These are phyloP conservation scores for Sabatieria punctata DNA, from an alignment of 2,888 invertebrate species.

Conservation along the genomic window DNA sequence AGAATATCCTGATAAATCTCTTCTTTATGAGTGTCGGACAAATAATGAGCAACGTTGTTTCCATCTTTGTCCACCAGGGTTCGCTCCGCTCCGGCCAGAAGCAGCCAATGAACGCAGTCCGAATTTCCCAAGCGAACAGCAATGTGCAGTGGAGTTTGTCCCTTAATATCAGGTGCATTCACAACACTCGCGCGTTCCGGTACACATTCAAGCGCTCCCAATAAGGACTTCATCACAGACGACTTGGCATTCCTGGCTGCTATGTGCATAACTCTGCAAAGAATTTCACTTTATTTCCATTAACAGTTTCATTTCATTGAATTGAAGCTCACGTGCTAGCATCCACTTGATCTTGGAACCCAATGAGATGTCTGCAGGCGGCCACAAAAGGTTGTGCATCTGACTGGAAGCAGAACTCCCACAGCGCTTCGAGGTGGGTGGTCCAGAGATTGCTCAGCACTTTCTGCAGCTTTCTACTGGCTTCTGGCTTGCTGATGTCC, in stretches of 20 bases:
- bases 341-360: slow-evolving; percentile 33
- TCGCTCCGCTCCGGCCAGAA: slow-evolving; percentile 16
- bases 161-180: not conserved
- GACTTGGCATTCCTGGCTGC: slow-evolving; percentile 18
- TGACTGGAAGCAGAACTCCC: slow-evolving; percentile 3
- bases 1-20: slow-evolving; percentile 15
- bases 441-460: not conserved
- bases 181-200: slow-evolving; percentile 2
- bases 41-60: slow-evolving; percentile 19
- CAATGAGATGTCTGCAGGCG: slow-evolving; percentile 30
- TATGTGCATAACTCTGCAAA: slow-evolving; percentile 18
- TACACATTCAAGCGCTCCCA: slow-evolving; percentile 19
- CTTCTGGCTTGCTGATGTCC: not conserved
- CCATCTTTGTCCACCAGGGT: slow-evolving; percentile 15
- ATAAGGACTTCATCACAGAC: slow-evolving; percentile 24
- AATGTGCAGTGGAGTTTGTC: slow-evolving; percentile 32
- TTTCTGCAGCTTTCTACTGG: not conserved
- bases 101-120: slow-evolving; percentile 31
- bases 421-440: slow-evolving; percentile 3
- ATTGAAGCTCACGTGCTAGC: too few relatives aligned
- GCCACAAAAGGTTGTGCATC: slow-evolving; percentile 13
- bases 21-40: slow-evolving; percentile 20
- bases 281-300: too few relatives aligned
- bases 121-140: slow-evolving; percentile 46
- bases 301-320: too few relatives aligned